Evolutionary conservation across 1,140 invertebrate genomes (phyloP), one percentile per base, ranked within the genome.

Genomic region (Zaprionus ghesquierei): DNA sequence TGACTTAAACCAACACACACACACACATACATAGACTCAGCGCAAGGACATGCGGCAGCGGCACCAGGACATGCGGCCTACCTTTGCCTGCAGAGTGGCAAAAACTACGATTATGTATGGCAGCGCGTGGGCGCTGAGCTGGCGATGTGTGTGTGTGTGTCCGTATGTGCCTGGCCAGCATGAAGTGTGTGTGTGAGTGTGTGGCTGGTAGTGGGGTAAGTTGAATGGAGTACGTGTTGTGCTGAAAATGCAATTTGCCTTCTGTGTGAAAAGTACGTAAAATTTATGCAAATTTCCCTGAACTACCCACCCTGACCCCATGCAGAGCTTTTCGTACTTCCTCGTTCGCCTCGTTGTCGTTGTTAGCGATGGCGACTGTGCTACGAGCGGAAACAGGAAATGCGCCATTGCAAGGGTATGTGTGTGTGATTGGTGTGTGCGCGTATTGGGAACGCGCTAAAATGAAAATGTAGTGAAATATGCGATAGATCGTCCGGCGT

Each of bases 201-300:
- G 71, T 51, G 41, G 41, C 12, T 41, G n/a, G 35, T 25, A 20
- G 10, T 33, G 35, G 71, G 56, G 65, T 69, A 81, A 81, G 82
- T 77, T 82, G 82, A 86, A 86, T 86, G 82, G 82, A 86, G 82
- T 86, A 86, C 82, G 82, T 86, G 82, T 86, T 86, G 86, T 86
- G 82, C 82, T 86, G 82, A 86, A 86, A 86, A 86, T 86, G 82
- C 82, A 86, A 86, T 86, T 86, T 86, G 82, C 82, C 82, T 82
- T 87, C 82, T 82, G 82, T 86, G 75, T 79, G 82, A 86, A 86
- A 86, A 87, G 82, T 86, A 87, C 82, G 82, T 80, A 87, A 86
- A 86, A 86, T 86, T 87, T 86, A 86, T 86, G 82, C 82, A 86
- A 86, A 86, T 86, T 87, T 86, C 54, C 27, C 51, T 44, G 44